phyloP scores from a whole-genome alignment of 2,113 vertebrate genomes.

The Chloroceryle aenea region DNA sequence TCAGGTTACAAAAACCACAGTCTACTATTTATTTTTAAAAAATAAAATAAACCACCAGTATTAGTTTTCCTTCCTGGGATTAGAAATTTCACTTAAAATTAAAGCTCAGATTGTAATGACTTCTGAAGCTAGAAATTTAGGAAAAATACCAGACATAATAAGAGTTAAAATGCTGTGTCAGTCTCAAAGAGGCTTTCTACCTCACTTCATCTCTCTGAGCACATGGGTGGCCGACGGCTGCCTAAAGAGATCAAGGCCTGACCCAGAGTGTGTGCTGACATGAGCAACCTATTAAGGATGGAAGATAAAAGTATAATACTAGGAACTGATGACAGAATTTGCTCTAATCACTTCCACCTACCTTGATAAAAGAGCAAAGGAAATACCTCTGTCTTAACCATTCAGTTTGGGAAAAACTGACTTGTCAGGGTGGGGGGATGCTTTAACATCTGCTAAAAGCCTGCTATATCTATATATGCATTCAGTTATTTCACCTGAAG shows the following conservation, averaged over 20 bases:
- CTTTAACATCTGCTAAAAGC: not conserved
- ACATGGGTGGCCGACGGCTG: constrained; percentile 19
- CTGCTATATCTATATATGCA: not conserved
- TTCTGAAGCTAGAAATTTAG: not conserved
- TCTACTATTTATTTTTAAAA: not conserved
- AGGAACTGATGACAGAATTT: constrained; percentile 23
- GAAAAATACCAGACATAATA: not conserved
- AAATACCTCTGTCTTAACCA: not conserved
- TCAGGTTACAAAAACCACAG: not conserved
- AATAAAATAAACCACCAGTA: not conserved
- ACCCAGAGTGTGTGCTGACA: constrained; percentile 43
- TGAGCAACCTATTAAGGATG: constrained; percentile 23
- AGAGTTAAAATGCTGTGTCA: not conserved
- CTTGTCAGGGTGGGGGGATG: not conserved
- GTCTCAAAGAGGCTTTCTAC: constrained; percentile 43
- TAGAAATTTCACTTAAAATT: not conserved
- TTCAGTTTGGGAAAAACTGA: not conserved
- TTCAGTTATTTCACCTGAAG: not conserved
- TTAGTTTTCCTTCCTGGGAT: not conserved
- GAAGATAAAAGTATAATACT: constrained; percentile 38
- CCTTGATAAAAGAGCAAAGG: constrained; percentile 60
- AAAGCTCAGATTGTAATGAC: not conserved
- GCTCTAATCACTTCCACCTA: constrained; percentile 61
- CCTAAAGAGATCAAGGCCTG: constrained; percentile 55
- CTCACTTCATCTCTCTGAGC: constrained; percentile 35